Base-by-base conservation (phyloP, 1,140 invertebrate species). In the Manduca sexta region DNA sequence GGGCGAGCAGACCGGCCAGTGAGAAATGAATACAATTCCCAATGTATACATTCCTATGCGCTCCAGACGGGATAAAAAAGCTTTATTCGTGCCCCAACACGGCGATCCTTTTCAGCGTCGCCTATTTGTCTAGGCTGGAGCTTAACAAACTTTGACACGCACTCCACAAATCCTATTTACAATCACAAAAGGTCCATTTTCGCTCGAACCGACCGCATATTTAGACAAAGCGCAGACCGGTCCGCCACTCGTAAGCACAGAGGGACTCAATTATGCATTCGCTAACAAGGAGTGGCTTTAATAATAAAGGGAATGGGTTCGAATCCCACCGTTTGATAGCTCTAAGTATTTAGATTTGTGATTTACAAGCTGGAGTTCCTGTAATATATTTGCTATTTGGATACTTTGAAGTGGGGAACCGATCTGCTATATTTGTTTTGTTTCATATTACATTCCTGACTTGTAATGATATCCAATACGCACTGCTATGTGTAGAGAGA, bases 181-280 rank as follows among this genome's bases (percentile, higher is more conserved):
- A 29, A 0, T 8, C 6, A 40, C 30, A 48, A 45, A 55, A 38
- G 49, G n/a, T 55, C 34, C 31, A 46, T 26, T 49, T 29, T 50
- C 10, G 7, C 30, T 2, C 39, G 16, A 29, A 30, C n/a, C 7
- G 13, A 2, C 40, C 10, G 30, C 17, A 16, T 7, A 12, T n/a
- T 13, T 35, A n/a, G 34, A 11, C n/a, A 18, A 29, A 12, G 7
- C 17, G 30, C 30, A 49, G 31, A 43, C 13, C 30, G 17, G 44
- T 40, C 30, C 29, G 31, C 39, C 43, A 52, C 49, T 52, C 39
- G 44, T 35, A 48, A 46, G 48, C 31, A 29, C 31, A 29, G 35
- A 15, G 35, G 45, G 45, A 31, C 51, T 62, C 59, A 62, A 62
- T 62, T 57, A 57, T 62, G 59, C 59, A 62, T 51, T 18, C 42